Conservation (phyloP, 2,113 vertebrate genomes). For the Ia io region DNA sequence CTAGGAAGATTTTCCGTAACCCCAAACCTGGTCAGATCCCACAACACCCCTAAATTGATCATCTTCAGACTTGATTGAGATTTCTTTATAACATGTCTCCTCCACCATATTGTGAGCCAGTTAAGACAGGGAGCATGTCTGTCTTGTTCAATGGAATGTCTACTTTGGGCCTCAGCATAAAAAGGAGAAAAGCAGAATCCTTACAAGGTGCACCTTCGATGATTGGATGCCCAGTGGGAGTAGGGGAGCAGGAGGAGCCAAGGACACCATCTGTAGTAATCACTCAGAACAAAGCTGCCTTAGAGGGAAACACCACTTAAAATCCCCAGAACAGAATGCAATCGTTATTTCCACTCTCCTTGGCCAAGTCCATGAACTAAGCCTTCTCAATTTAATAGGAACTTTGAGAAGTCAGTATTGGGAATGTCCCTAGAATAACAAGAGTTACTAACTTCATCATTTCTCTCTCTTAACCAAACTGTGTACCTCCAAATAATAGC, state of each 20-base stretch:
- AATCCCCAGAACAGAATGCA: constrained; percentile 27
- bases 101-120: background rate
- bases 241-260: background rate
- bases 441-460: constrained; percentile 1
- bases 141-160: background rate
- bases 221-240: background rate
- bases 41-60: background rate
- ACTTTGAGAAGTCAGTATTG: constrained; percentile 40
- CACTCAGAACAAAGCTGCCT: constrained; percentile 39
- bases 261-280: background rate
- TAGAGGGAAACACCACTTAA: constrained; percentile 8
- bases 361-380: constrained; percentile 45
- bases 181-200: background rate
- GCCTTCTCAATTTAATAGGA: constrained; percentile 23
- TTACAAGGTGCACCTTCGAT: background rate
- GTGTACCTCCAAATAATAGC: constrained; percentile 15
- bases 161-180: background rate
- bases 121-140: background rate
- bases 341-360: constrained; percentile 43
- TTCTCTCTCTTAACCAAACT: background rate
- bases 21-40: background rate
- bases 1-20: background rate
- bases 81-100: background rate
- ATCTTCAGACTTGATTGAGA: background rate
- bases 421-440: constrained; percentile 53